These are phyloP conservation scores for Strigamia crassipes DNA, from an alignment of 2,888 invertebrate genomes.

Conservation along the genomic window DNA sequence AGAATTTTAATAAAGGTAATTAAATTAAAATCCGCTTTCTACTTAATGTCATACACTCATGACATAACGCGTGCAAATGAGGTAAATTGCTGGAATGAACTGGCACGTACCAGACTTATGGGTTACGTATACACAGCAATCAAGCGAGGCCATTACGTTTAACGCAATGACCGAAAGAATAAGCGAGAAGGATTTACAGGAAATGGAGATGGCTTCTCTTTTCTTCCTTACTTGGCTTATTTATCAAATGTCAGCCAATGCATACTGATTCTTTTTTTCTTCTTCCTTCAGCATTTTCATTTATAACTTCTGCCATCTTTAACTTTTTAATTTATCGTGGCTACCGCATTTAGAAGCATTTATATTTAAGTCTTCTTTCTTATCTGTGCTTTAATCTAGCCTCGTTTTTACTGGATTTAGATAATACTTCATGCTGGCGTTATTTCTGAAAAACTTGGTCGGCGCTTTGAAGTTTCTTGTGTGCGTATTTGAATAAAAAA, in stretches of 20 bases:
- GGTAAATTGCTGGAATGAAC: not conserved
- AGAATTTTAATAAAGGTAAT: not conserved
- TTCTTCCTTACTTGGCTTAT: not conserved
- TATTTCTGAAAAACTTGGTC: too few relatives aligned
- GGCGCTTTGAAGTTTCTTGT: too few relatives aligned
- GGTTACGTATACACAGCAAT: not conserved
- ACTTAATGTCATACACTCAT: too few relatives aligned
- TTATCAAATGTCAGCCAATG: conserved; percentile 6
- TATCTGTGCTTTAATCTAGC: too few relatives aligned
- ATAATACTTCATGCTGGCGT: too few relatives aligned
- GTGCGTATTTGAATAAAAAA: too few relatives aligned
- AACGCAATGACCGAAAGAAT: not conserved
- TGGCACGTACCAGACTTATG: not conserved
- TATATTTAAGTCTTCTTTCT: too few relatives aligned
- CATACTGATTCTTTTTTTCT: not conserved
- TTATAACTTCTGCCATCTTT: not conserved
- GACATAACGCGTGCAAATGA: too few relatives aligned
- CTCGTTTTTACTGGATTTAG: too few relatives aligned
- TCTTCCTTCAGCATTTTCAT: not conserved
- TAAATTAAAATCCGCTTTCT: not conserved
- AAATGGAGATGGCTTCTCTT: conserved; percentile 27
- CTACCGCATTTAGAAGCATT: too few relatives aligned
- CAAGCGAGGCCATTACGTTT: conserved; percentile 25
- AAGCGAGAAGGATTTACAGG: conserved; percentile 15
- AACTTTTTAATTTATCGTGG: too few relatives aligned